Evolutionary conservation across 2,888 invertebrate species (phyloP).

Genomic region (Raillietiella orientalis): DNA sequence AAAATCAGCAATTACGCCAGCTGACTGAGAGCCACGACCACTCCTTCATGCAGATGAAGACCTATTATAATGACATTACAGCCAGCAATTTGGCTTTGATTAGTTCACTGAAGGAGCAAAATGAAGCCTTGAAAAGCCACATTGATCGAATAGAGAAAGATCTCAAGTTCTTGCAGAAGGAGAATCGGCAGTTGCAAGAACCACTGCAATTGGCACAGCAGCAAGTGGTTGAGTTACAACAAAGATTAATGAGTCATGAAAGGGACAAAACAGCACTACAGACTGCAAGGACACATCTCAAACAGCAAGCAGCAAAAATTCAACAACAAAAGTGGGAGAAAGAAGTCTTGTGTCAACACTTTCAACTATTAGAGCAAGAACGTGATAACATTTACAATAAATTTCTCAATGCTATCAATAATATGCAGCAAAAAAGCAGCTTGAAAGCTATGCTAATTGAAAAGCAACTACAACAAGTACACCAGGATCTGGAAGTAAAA

Average conservation of each 20-base stretch:
- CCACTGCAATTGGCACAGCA: slow-evolving; percentile 34
- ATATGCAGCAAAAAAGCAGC: slow-evolving; percentile 55
- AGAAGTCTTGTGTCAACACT: slow-evolving; percentile 7
- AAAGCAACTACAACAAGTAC: slow-evolving; percentile 29
- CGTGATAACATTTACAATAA: slow-evolving; percentile 39
- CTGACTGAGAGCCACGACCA: slow-evolving; percentile 46
- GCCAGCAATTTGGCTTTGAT: slow-evolving; percentile 70
- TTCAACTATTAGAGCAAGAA: slow-evolving; percentile 26
- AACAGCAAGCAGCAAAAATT: no score
- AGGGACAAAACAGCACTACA: slow-evolving; percentile 49
- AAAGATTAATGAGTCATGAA: slow-evolving; percentile 48
- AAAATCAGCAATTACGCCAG: slow-evolving; percentile 50
- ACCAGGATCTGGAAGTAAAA: slow-evolving; percentile 28
- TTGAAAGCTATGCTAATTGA: slow-evolving; percentile 49
- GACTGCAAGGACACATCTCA: no score
- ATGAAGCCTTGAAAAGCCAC: not conserved
- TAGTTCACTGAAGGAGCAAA: slow-evolving; percentile 35
- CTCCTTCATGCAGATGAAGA: slow-evolving; percentile 60
- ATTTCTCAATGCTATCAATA: slow-evolving; percentile 49
- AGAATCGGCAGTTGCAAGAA: slow-evolving; percentile 17
- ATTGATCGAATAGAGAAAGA: slow-evolving; percentile 3
- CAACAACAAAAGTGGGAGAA: no score
- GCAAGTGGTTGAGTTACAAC: slow-evolving; percentile 33
- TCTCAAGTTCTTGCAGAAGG: slow-evolving; percentile 10
- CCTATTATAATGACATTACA: slow-evolving; percentile 80